Evolutionary conservation across 1,140 invertebrate species (phyloP), one percentile per base, ranked within the genome.

Genomic region (Drosophila elegans): DNA sequence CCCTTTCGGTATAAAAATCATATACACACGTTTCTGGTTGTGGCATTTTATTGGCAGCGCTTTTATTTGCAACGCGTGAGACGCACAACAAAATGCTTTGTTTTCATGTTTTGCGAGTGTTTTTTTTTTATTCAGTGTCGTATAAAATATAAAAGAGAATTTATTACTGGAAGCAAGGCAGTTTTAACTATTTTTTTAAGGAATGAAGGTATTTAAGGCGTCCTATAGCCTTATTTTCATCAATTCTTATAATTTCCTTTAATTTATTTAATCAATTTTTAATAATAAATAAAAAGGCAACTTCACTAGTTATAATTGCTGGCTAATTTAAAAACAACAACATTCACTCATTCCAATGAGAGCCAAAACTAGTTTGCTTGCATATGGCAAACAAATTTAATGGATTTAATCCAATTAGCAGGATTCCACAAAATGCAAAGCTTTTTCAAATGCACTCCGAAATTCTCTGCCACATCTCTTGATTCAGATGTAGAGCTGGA

Each of bases 11-110:
- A 78, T 77, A 78, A 77, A 78, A 78, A 77, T 78, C 75, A 78
- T 78, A 71, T 71, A 88, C 52, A 76, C 83, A 86, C 79, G 83
- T 88, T 62, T 21, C 72, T 74, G 66, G 72, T 49, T 86, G 77
- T 80, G 83, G 80, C 79, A 83, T 86, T 86, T 86, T 86, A 88
- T 88, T 89, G 83, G 80, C 83, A 76, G 84, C 79, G 62, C 75
- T 88, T 76, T 88, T 89, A 88, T 88, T 83, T 66, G 83, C 71
- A 88, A 74, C 67, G 79, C 83, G 84, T 88, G 83, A 89, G 79
- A 64, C 62, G 79, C 83, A 71, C 66, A 78, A 61, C 54, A 68
- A 76, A 68, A 76, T 76, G 53, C 21, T 76, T 75, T 66, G 29
- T 66, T 66, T 59, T 48, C 61, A 36, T 44, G 73, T 21, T 59